Base-by-base conservation (phyloP, 2,113 vertebrate species). In the Lathamus discolor region DNA sequence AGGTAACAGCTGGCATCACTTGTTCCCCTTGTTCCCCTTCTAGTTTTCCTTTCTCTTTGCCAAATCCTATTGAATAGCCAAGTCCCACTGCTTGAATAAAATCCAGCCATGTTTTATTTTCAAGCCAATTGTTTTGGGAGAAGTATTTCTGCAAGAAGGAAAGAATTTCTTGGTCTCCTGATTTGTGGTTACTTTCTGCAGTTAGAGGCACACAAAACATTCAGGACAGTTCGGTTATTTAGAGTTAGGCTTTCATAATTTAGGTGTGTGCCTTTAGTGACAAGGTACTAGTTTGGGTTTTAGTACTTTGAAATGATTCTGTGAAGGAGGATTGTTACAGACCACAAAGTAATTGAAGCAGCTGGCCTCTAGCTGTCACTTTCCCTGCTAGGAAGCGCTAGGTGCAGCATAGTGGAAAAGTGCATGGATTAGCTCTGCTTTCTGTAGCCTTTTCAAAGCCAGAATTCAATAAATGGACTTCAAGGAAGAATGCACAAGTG, bases 221-320 rank as follows among this genome's bases (percentile, higher is more conserved):
- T 93, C 66, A 35, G 62, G 83, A 35, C 64, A 51, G 92, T 69
- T 92, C 67, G 33, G 88, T 95, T 83, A 48, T 84, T 86, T 94
- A 6, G 74, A 82, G 73, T 74, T 84, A 46, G 54, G 63, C 69
- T 88, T 75, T 87, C 72, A 28, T 62, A 70, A 83, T 89, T 83
- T 33, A 93, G 55, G 51, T 81, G 77, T 93, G 78, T 88, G 57
- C 86, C 88, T 88, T 88, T 69, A 78, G 91, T 90, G 83, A 67
- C 90, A 92, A 93, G 69, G 93, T 82, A 75, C 35, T 88, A 87
- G 62, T 57, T 90, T 83, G 77, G 59, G 57, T 91, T 93, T 94
- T 76, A 80, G 81, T 85, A 17, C 91, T 84, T 91, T 10, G 41
- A 82, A 95, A 87, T 83, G 17, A 66, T 89, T 95, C 92, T 76